phyloP scores from a whole-genome alignment of 1,140 invertebrate species.

The Zaprionus gabonicus region DNA sequence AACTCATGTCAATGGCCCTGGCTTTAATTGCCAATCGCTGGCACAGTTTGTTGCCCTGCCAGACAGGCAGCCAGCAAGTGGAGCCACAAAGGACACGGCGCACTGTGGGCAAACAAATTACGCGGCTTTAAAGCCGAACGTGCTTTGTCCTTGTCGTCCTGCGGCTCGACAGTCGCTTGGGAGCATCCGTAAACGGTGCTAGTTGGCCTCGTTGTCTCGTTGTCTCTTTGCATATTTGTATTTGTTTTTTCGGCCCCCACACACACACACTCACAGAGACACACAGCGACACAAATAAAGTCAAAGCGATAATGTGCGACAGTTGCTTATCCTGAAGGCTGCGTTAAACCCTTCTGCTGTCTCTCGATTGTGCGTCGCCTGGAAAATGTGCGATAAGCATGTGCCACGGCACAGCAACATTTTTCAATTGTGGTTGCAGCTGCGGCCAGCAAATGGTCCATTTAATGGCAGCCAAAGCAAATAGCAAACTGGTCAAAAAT shows the following conservation, averaged over 20 bases:
- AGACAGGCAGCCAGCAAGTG: constrained; percentile 15
- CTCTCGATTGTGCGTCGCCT: background rate
- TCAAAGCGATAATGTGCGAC: constrained; percentile 61
- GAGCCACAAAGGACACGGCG: constrained; percentile 34
- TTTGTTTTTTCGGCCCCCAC: constrained; percentile 38
- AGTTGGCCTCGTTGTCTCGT: constrained; percentile 35
- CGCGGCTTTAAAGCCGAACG: constrained; percentile 66
- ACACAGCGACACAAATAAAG: constrained; percentile 27
- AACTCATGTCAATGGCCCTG: constrained; percentile 62
- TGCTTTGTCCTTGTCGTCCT: constrained; percentile 37
- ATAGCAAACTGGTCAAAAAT: background rate
- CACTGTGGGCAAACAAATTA: constrained; percentile 68
- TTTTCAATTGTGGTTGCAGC: constrained; percentile 48
- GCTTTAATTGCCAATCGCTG: constrained; percentile 62
- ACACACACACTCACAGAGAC: constrained; percentile 21
- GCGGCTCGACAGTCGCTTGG: constrained; percentile 8
- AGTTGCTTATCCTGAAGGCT: constrained; percentile 49
- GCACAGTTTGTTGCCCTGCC: constrained; percentile 54
- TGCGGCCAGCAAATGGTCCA: constrained; percentile 17
- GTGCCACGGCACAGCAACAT: constrained; percentile 48
- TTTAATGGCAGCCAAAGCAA: constrained; percentile 6
- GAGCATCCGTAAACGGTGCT: constrained; percentile 30
- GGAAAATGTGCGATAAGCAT: constrained; percentile 6
- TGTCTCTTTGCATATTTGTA: constrained; percentile 68
- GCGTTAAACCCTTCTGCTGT: constrained; percentile 29